Base-by-base conservation (phyloP, 2,797 vertebrate genomes). In the Alfaro cultratus region DNA sequence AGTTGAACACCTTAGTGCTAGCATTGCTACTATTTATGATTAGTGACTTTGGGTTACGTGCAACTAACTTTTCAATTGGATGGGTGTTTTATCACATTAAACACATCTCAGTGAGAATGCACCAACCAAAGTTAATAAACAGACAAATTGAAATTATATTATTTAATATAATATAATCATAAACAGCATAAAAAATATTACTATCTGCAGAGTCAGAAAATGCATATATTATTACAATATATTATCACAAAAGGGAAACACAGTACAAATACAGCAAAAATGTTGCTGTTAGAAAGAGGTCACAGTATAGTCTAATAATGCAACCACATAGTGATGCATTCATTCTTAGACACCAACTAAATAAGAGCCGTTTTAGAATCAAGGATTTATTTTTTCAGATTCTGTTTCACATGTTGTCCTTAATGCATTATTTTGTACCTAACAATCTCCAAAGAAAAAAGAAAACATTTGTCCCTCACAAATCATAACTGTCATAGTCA, bases 381-480 rank as follows among this genome's bases (percentile, higher is more conserved):
- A 3, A 36, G 18, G 62, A 39, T 67, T 67, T 64, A 21, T 36
- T 36, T 21, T 53, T 34, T 18, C 5, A 62, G 13, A 34, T 36
- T 64, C 6, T 64, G 34, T 9, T 36, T 36, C 60, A 36, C 34
- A 64, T 15, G 5, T 21, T 70, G 64, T 43, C 62, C 62, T 67
- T 11, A 39, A 4, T 67, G 34, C 62, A 23, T 67, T 67, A 4
- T 21, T 64, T 67, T 67, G 18, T 23, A 23, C 62, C 18, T 41
- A 9, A 67, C 18, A 68, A 39, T 41, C 36, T 11, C 10, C 9
- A 45, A 2, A n/a, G 11, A 16, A 9, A 45, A 16, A 62, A 36
- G 18, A 39, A 5, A 60, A 62, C 60, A 45, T 83, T 80, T 79
- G 55, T 75, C 70, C 36, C 72, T 74, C 49, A 11, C 70, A 53